Evolutionary conservation across 1,140 invertebrate species (phyloP).

Genomic region (Homalodisca vitripennis): DNA sequence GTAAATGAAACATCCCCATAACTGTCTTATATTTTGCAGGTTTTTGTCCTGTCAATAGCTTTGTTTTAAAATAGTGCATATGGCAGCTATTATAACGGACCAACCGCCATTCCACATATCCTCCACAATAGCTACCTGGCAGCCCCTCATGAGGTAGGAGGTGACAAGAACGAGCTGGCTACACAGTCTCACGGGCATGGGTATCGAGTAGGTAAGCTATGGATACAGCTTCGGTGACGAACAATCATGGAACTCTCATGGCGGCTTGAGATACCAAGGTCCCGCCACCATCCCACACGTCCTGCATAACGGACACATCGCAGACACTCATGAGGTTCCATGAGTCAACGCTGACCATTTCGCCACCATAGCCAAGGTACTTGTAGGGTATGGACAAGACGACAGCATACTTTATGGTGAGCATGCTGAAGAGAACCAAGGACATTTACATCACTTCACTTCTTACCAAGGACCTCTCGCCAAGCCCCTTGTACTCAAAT

Average conservation of each 20-base stretch:
- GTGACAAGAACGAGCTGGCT: slow-evolving; percentile 38
- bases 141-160: slow-evolving; percentile 36
- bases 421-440: neutral
- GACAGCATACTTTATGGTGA: neutral
- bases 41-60: too few relatives aligned
- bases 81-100: slow-evolving; percentile 32
- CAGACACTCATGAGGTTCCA: slow-evolving; percentile 38
- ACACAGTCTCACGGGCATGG: neutral
- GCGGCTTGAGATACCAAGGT: too few relatives aligned
- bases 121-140: slow-evolving; percentile 29
- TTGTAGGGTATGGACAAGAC: slow-evolving; percentile 26
- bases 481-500: neutral
- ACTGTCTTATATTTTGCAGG: too few relatives aligned
- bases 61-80: too few relatives aligned
- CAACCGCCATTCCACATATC: slow-evolving; percentile 28
- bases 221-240: neutral
- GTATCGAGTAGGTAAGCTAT: neutral
- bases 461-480: slow-evolving; percentile 20
- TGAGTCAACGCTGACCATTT: slow-evolving; percentile 39
- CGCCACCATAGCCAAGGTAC: slow-evolving; percentile 29
- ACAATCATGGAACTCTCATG: neutral
- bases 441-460: neutral
- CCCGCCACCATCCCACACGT: too few relatives aligned
- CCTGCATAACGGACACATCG: too few relatives aligned
- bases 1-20: too few relatives aligned